phyloP scores from a whole-genome alignment of 2,888 invertebrate species.

The Helicoverpa assulta region DNA sequence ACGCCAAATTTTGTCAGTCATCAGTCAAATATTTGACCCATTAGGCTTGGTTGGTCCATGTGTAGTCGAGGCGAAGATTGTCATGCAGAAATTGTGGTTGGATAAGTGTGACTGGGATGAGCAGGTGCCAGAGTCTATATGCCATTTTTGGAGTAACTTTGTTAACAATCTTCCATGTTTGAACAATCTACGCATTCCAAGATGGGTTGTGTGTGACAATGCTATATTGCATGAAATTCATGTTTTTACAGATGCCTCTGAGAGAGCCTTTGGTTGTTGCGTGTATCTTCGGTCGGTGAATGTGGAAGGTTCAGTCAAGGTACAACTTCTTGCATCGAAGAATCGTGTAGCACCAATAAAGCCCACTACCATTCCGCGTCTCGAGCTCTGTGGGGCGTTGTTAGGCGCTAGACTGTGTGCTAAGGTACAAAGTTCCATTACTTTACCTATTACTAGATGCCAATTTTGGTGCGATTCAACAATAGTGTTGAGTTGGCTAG shows the following conservation, averaged over 20 bases:
- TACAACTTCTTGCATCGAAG: too few species aligned
- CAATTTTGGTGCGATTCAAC: too few species aligned
- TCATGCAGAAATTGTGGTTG: constrained; percentile 59
- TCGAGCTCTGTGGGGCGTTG: too few species aligned
- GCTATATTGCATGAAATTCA: constrained; percentile 50
- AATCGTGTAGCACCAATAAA: too few species aligned
- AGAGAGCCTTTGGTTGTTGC: background rate
- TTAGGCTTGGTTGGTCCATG: constrained; percentile 56
- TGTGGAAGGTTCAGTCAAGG: background rate
- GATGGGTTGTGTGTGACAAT: constrained; percentile 38
- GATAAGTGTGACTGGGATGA: constrained; percentile 58
- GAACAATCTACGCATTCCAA: constrained; percentile 51
- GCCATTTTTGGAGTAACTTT: constrained; percentile 13
- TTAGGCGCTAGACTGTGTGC: too few species aligned
- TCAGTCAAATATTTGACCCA: constrained; percentile 57
- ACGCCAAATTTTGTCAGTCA: constrained; percentile 12
- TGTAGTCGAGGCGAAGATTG: constrained; percentile 56
- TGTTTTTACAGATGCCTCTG: constrained; percentile 59
- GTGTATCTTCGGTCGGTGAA: background rate
- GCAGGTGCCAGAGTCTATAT: constrained; percentile 37
- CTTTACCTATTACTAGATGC: too few species aligned
- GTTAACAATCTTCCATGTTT: constrained; percentile 21
- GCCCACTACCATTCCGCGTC: too few species aligned
- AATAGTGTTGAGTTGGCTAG: too few species aligned
- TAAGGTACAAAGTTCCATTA: too few species aligned